Percentiles rank a stretch among this genome's conserved stretches.
Conservation (phyloP, 2,888 invertebrate genomes). For the Synergus itoensis region DNA sequence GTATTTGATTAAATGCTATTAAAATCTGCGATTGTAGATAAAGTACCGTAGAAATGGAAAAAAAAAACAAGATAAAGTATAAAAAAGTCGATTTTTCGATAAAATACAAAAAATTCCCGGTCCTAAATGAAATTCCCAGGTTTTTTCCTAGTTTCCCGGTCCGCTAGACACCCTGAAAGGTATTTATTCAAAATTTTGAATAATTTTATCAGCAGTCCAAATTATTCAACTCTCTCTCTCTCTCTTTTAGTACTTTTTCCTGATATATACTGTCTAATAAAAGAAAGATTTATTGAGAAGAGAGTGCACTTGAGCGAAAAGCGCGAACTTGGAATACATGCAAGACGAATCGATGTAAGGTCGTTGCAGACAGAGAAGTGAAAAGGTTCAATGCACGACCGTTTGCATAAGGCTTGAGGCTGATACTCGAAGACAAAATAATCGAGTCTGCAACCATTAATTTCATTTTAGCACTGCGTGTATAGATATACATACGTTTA, state of each 20-base stretch:
- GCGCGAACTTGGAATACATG: slow-evolving; percentile 25
- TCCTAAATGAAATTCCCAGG: too few species aligned
- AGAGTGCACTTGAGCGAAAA: slow-evolving; percentile 39
- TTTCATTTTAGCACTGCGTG: neutral
- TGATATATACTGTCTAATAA: neutral
- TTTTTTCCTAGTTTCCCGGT: too few species aligned
- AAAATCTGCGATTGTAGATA: too few species aligned
- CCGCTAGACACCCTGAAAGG: too few species aligned
- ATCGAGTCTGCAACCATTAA: slow-evolving; percentile 10
- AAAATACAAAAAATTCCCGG: too few species aligned
- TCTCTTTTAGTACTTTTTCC: slow-evolving; percentile 10
- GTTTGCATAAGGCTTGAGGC: slow-evolving; percentile 34
- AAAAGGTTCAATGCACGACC: slow-evolving; percentile 32
- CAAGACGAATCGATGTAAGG: slow-evolving; percentile 26
- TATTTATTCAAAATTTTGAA: neutral
- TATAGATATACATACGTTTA: neutral
- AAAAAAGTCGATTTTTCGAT: too few species aligned
- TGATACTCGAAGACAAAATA: slow-evolving; percentile 29
- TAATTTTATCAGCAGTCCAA: slow-evolving; percentile 31
- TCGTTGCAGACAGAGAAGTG: slow-evolving; percentile 29
- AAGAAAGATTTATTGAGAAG: slow-evolving; percentile 2
- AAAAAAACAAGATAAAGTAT: too few species aligned
- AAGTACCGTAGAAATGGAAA: too few species aligned
- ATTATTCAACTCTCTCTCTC: slow-evolving; percentile 39
- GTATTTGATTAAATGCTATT: too few species aligned